Evolutionary conservation across 1,140 invertebrate species (phyloP), one percentile per base, ranked within the genome.

Genomic region (Dysdera silvatica): DNA sequence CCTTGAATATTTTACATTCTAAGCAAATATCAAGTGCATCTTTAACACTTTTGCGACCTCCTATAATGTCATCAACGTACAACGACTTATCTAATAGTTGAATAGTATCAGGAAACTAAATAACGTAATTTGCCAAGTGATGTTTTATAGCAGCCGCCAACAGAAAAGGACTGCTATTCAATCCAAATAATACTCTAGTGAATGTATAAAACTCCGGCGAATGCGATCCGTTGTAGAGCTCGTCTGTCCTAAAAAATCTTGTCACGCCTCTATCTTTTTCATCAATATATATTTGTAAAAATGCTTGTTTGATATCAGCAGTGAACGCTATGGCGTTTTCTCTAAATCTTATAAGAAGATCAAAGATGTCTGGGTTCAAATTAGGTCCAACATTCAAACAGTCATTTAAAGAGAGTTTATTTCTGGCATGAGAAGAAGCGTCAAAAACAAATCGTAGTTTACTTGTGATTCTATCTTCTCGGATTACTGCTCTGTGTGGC

Each of bases 371-470:
- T 10, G 45, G 57, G n/a, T 54, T 3, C 7, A 66, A 35, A n/a
- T 28, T 52, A 5, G 66, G 54, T 18, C 67, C 66, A 33, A 61
- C 33, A 23, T 65, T 29, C 23, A 69, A 31, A 49, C 58, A 62
- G 24, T 68, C 58, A 49, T 69, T 69, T 23, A 66, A 49, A 24
- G 61, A 51, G n/a, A 43, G 28, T 52, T 56, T 29, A 28, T 47
- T 55, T 23, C 24, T 18, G 31, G 24, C 48, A 40, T 65, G 37
- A 26, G 49, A 0, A 31, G 72, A 71, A 6, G 49, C 71, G 52
- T 74, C 68, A 47, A 72, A 74, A 0, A 74, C 71, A 0, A 70
- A 54, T 2, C 72, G 47, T 0, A 71, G 2, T 48, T 70, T 69
- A 5, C 69, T 72, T 0, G 67, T 68, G 1, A 18, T 37, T 26